These are phyloP conservation scores for Dipodomys stephensi DNA, from an alignment of 2,113 vertebrate species.

Conservation along the genomic window DNA sequence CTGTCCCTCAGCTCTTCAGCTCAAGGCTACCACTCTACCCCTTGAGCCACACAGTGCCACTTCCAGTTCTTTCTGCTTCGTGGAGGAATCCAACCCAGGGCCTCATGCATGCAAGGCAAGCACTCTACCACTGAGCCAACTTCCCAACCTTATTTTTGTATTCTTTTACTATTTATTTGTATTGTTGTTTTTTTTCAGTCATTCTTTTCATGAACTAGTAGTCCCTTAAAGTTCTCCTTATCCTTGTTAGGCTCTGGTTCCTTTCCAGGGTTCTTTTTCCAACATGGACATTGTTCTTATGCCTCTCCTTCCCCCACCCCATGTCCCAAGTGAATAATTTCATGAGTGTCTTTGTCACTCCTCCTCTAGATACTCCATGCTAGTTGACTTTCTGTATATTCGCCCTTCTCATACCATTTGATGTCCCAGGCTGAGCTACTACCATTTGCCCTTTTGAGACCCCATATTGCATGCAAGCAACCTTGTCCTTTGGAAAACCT, in stretches of 20 bases:
- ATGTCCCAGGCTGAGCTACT: not conserved
- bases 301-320: not conserved
- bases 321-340: not conserved
- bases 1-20: too few species aligned
- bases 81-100: too few species aligned
- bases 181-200: not conserved
- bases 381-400: not conserved
- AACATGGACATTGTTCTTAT: not conserved
- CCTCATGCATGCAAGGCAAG: too few species aligned
- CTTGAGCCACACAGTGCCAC: too few species aligned
- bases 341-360: not conserved
- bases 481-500: constrained; percentile 2
- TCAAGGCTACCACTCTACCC: too few species aligned
- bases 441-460: not conserved
- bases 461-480: not conserved
- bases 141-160: too few species aligned
- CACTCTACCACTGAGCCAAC: too few species aligned
- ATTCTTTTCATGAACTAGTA: not conserved
- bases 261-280: not conserved
- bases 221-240: not conserved
- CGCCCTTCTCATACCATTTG: not conserved
- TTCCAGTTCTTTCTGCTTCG: too few species aligned
- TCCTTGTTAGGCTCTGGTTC: not conserved
- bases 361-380: not conserved
- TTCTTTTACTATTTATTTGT: not conserved